Conservation (phyloP, 2,797 vertebrate species). For the Sebastes reedi region DNA sequence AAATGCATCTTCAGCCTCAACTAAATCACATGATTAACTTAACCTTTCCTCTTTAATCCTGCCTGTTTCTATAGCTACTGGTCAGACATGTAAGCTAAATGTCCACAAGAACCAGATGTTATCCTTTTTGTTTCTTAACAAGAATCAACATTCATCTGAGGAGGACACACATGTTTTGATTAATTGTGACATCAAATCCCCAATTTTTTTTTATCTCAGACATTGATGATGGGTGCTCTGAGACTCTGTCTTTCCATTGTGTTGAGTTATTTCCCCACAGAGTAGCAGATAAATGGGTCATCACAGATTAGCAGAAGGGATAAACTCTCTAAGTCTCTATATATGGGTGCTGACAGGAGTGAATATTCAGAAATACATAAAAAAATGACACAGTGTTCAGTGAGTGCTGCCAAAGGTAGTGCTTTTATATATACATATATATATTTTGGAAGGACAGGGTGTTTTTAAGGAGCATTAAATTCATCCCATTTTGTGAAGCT, state of each 20-base stretch:
- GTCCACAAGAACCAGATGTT: background rate
- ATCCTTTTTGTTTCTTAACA: background rate
- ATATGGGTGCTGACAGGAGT: conserved; percentile 11
- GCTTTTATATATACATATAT: background rate
- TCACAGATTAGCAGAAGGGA: conserved; percentile 48
- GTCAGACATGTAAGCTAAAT: background rate
- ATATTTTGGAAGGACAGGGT: background rate
- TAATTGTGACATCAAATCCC: background rate
- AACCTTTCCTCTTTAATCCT: background rate
- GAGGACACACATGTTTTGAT: background rate
- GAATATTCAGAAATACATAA: background rate
- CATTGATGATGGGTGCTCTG: background rate
- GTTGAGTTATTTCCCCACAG: conserved; percentile 34
- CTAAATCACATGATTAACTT: accelerated
- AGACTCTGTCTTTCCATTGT: conserved; percentile 3
- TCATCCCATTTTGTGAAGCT: conserved; percentile 1
- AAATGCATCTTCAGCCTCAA: too few species aligned
- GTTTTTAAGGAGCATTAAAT: conserved; percentile 9
- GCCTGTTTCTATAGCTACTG: background rate
- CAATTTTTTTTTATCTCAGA: background rate
- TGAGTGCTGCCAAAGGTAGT: background rate
- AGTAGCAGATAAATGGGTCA: conserved; percentile 51
- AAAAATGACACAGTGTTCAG: background rate
- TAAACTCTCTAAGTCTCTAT: conserved; percentile 32
- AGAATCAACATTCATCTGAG: background rate